Evolutionary conservation across 2,888 invertebrate species (phyloP), one percentile per base, ranked within the genome.

Genomic region (Octonoba sinensis): DNA sequence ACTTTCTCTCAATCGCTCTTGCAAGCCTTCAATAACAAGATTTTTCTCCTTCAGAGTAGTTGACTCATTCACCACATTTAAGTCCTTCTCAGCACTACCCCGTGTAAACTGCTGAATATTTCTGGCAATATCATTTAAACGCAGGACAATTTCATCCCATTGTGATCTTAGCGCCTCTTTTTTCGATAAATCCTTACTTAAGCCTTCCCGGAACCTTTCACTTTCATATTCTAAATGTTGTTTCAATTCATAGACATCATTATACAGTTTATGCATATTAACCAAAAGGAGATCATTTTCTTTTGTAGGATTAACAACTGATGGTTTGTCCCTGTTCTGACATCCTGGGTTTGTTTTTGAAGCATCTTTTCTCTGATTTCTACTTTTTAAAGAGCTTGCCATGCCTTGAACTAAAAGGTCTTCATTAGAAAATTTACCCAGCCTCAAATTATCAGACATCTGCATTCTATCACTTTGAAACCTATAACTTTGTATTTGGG

Each of bases 181-280:
- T 36, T 56, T 62, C 16, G 69, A 16, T n/a, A 56, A 56, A 62
- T 73, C 62, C 11, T 36, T 62, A 15, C 54, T 60, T 22, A 81
- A 49, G 46, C 22, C 59, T 15, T 69, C 56, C 3, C 56, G 60
- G 3, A 74, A n/a, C n/a, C 74, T 81, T 36, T 81, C 79, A 74
- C 69, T 81, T 64, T 81, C 79, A 27, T n/a, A 60, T 22, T 62
- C 57, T 73, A 81, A 73, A 1, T 73, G 56, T 24, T 47, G 73
- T 8, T 73, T 81, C 11, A 81, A 60, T 8, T 81, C 79, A 49
- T 56, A 60, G 24, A 81, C 47, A 69, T 74, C 79, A 56, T 64
- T 73, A 47, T 59, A 81, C 13, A 81, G 57, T 36, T 67, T 36
- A 18, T 69, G 73, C 22, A 81, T 36, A n/a, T 56, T 81, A 11